Percentiles rank a stretch among this genome's conserved stretches.
phyloP scores from a whole-genome alignment of 2,888 invertebrate species.

The Cheilosia variabilis region DNA sequence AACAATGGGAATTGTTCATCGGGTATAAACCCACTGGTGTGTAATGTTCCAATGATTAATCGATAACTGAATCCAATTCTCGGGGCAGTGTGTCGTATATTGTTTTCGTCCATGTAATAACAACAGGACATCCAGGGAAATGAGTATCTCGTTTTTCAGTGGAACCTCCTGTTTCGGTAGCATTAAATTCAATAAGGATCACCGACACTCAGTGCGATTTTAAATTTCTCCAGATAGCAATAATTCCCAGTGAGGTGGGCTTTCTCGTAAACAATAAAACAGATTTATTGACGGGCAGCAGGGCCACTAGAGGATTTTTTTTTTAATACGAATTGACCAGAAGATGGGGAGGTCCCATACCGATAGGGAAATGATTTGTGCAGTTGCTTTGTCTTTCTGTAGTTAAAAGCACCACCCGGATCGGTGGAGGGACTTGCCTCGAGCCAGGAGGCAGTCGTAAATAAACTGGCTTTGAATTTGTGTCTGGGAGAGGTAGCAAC shows the following conservation, averaged over 20 bases:
- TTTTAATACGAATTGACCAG: too few relatives aligned
- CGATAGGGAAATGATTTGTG: too few relatives aligned
- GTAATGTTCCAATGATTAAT: constrained; percentile 70
- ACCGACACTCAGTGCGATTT: constrained; percentile 28
- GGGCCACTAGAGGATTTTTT: not conserved
- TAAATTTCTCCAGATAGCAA: constrained; percentile 21
- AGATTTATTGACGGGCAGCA: constrained; percentile 2
- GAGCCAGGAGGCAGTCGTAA: not conserved
- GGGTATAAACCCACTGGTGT: constrained; percentile 53
- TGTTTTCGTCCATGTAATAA: constrained; percentile 42
- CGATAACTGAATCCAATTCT: constrained; percentile 66
- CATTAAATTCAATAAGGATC: constrained; percentile 60
- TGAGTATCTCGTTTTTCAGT: not conserved
- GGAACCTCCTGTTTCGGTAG: constrained; percentile 36
- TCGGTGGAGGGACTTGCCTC: not conserved
- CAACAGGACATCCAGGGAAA: constrained; percentile 49
- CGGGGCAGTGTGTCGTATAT: constrained; percentile 24
- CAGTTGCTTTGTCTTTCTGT: not conserved
- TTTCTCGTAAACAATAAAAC: constrained; percentile 25
- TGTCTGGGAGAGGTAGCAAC: too few relatives aligned
- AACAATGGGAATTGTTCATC: constrained; percentile 64
- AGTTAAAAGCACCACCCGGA: not conserved
- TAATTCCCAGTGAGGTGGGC: constrained; percentile 10
- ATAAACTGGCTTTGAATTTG: too few relatives aligned
- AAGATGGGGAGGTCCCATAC: too few relatives aligned